Evolutionary conservation across 2,797 vertebrate genomes (phyloP), one percentile per base, ranked within the genome.

Genomic region (Hyperoplus lanceolatus): DNA sequence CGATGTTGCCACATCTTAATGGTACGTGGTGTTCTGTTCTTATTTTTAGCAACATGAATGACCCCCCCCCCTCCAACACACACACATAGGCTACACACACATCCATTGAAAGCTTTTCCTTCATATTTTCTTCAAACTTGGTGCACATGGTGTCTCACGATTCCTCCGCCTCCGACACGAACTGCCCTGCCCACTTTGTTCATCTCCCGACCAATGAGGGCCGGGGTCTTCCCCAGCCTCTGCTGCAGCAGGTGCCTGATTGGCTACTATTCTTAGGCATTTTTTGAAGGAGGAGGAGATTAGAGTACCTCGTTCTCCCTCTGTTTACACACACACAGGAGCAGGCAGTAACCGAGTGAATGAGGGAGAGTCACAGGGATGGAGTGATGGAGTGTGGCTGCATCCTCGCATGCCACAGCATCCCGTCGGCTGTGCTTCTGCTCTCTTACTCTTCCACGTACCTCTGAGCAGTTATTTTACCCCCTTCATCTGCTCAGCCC

Each of bases 251-350:
- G 75, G 10, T 0, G 0, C 54, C 50, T 4, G 55, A 91, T 92
- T 94, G 93, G 93, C 84, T 85, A 72, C 89, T 92, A 93, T 92
- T 93, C 66, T 90, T 91, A 86, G 88, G 55, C 49, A 46, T 77
- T 89, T 86, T 87, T 79, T 79, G 86, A 70, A 75, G 79, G 84
- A 84, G 90, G 92, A 79, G 90, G 85, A 73, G 90, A 83, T 72
- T 81, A 76, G 87, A 86, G 90, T 90, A 84, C 75, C 87, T 85
- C 88, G 79, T 89, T 87, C 85, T 90, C 79, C 42, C 83, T 84
- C 61, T 93, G 92, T 93, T 94, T 94, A 94, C 93, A 93, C 91
- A 92, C 90, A 91, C 64, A 81, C 43, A 9, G 49, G 61, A 82
- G 75, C 80, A 60, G 71, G 59, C 89, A 89, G 90, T 77, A 84